Percentiles rank a stretch among this genome's conserved stretches.
These are phyloP conservation scores for Rhodinocichla rosea DNA, from an alignment of 2,113 vertebrate genomes.

Conservation along the genomic window DNA sequence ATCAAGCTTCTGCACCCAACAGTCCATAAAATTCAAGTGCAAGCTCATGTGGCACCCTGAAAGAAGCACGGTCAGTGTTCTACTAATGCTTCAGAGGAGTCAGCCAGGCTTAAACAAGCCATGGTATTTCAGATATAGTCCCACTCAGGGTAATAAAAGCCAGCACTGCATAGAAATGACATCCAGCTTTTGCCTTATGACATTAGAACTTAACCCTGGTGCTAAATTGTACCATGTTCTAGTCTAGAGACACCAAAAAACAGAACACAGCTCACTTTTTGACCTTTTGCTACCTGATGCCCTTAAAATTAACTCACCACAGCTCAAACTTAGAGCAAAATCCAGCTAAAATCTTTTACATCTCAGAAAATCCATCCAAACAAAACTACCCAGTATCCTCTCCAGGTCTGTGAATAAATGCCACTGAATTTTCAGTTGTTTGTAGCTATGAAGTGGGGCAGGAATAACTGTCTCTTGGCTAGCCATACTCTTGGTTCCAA, in stretches of 20 bases:
- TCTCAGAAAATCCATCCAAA: neutral
- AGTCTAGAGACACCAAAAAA: neutral
- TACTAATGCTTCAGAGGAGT: neutral
- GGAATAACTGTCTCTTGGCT: neutral
- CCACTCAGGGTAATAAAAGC: neutral
- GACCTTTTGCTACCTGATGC: neutral
- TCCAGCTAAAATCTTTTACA: neutral
- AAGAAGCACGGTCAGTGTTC: neutral
- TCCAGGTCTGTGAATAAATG: neutral
- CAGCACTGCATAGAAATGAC: neutral
- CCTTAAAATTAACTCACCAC: neutral
- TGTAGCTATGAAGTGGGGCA: neutral
- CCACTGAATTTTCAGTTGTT: neutral
- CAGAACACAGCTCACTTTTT: neutral
- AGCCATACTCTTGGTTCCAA: neutral
- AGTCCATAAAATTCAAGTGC: neutral
- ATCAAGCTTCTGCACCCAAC: neutral
- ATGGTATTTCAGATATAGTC: neutral
- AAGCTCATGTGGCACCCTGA: neutral
- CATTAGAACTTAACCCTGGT: neutral
- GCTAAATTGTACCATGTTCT: neutral
- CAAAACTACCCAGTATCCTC: neutral
- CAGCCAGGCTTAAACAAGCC: neutral
- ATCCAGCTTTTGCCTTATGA: neutral
- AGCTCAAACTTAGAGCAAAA: neutral